Evolutionary conservation across 2,797 vertebrate genomes (phyloP).

Genomic region (Peromyscus attwateri): DNA sequence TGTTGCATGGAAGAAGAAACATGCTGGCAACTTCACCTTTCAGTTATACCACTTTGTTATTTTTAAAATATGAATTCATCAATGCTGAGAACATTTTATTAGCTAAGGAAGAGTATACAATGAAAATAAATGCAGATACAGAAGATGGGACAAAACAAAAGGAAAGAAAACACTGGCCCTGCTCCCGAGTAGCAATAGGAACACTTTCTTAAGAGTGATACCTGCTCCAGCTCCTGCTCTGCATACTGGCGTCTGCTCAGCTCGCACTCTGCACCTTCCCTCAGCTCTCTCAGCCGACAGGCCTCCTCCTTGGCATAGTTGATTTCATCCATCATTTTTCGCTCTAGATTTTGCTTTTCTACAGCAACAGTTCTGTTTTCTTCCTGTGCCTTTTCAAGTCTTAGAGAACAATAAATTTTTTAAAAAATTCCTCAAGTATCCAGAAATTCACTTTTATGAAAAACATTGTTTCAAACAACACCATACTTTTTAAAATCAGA

Average conservation of each 20-base stretch:
- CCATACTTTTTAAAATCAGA: not conserved
- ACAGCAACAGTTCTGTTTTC: conserved; percentile 98
- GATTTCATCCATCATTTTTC: conserved; percentile 99
- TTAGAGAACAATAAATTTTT: conserved; percentile 85
- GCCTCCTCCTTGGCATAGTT: conserved; percentile 96
- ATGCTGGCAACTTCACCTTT: conserved; percentile 17
- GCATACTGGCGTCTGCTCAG: conserved; percentile 98
- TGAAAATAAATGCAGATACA: not conserved
- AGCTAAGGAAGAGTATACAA: not conserved
- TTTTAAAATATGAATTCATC: conserved; percentile 28
- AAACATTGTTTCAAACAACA: conserved; percentile 52
- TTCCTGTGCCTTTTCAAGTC: conserved; percentile 98
- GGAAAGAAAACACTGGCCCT: not conserved
- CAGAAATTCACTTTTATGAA: conserved; percentile 43
- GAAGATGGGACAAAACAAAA: not conserved
- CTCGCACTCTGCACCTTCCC: conserved; percentile 97
- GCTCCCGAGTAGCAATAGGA: not conserved
- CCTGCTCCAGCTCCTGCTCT: conserved; percentile 98
- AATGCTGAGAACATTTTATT: not conserved
- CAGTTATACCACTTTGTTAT: not conserved
- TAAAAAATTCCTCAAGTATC: conserved; percentile 68
- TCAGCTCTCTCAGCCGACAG: conserved; percentile 93
- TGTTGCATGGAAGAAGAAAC: conserved; percentile 29
- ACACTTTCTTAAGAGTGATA: conserved; percentile 67
- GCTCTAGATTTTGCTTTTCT: conserved; percentile 98